Conservation (phyloP, 2,888 invertebrate genomes). For the Amphimallon solstitiale region DNA sequence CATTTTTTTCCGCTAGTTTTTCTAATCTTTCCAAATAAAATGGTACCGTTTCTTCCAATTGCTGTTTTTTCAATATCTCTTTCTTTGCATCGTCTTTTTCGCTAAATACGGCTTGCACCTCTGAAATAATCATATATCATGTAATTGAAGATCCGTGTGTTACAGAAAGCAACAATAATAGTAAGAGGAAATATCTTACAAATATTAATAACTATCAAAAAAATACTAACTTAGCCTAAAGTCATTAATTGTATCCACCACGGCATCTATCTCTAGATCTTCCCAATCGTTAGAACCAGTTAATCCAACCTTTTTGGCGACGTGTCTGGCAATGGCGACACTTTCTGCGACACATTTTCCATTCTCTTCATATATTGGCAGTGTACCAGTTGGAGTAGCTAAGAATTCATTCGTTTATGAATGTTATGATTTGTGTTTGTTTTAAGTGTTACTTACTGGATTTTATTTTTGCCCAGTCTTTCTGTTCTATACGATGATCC, state of each 20-base stretch:
- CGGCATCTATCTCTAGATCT: conserved; percentile 69
- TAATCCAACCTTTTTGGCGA: conserved; percentile 69
- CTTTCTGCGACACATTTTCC: conserved; percentile 70
- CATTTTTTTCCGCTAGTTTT: conserved; percentile 67
- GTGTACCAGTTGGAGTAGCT: conserved; percentile 71
- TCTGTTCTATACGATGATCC: conserved; percentile 65
- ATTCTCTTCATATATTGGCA: conserved; percentile 71
- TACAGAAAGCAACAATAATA: no score
- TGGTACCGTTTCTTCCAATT: conserved; percentile 66
- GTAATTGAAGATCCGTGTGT: no score
- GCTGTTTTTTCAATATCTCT: conserved; percentile 63
- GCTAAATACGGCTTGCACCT: conserved; percentile 66
- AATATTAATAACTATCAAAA: not conserved
- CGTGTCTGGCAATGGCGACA: conserved; percentile 68
- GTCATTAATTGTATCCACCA: conserved; percentile 69
- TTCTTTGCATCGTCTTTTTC: conserved; percentile 66
- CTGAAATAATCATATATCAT: conserved; percentile 52
- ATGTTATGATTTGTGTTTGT: no score
- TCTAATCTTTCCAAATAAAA: conserved; percentile 69
- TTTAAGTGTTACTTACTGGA: conserved; percentile 61
- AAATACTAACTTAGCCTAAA: conserved; percentile 64
- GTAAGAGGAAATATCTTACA: not conserved
- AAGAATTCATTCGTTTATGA: conserved; percentile 33
- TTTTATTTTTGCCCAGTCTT: conserved; percentile 68
- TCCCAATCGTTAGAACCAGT: conserved; percentile 67